Conservation (phyloP, 1,140 invertebrate species). For the Drosophila arizonae region DNA sequence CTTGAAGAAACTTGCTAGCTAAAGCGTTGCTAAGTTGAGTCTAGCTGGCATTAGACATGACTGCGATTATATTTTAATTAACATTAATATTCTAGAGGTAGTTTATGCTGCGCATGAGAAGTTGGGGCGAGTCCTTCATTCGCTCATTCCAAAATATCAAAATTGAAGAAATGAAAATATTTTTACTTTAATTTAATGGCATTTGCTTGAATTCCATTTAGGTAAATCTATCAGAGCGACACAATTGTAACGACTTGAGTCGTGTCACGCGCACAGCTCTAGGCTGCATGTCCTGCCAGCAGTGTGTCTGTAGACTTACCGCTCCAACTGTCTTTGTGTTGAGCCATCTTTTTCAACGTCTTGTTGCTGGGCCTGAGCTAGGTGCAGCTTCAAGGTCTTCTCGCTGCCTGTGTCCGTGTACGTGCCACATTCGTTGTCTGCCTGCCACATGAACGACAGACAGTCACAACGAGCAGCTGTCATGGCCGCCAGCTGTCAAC, state of each 20-base stretch:
- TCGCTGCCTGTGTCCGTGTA: constrained; percentile 22
- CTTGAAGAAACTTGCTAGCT: constrained; percentile 10
- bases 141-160: too few relatives aligned
- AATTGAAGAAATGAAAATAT: too few relatives aligned
- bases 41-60: not conserved
- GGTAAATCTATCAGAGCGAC: not conserved
- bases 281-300: not conserved
- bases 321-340: constrained; percentile 12
- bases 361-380: not conserved
- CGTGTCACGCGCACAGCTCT: constrained; percentile 10
- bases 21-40: not conserved
- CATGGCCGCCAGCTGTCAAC: constrained; percentile 65
- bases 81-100: too few relatives aligned
- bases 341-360: constrained; percentile 4
- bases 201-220: not conserved
- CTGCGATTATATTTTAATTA: too few relatives aligned
- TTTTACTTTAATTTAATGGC: too few relatives aligned
- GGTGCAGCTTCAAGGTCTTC: constrained; percentile 40
- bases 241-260: too few relatives aligned
- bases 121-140: too few relatives aligned
- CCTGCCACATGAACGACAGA: constrained; percentile 17
- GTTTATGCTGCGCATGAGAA: too few relatives aligned
- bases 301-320: constrained; percentile 26
- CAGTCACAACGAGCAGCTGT: constrained; percentile 44
- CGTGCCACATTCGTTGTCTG: constrained; percentile 44